Base-by-base conservation (phyloP, 2,888 invertebrate genomes). In the Drosophila tanythrix region DNA sequence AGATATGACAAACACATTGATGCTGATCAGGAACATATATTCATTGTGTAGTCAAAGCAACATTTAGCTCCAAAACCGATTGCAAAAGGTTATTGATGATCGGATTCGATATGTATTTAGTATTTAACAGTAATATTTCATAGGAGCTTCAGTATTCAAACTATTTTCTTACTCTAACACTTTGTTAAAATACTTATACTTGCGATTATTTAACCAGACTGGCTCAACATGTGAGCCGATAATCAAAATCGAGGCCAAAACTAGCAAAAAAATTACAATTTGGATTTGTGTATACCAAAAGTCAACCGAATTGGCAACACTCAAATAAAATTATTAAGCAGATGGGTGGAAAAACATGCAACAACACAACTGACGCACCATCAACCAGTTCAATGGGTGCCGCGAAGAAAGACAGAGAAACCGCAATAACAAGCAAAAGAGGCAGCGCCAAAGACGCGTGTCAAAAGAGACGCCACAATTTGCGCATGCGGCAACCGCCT, bases 401-500 rank as follows among this genome's bases (percentile, higher is more conserved):
- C 25, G 46, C 46, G 46, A 15, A 15, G 46, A 46, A 25, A 2
- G 4, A 25, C 0, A 33, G 46, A 46, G 15, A 46, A 46, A 46
- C 46, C 46, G 46, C 52, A 53, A 53, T 35, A 52, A 50, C 36
- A 51, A 56, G 43, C 35, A 35, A 52, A 4, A 50, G 36, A 11
- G 55, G 33, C 31, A 43, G 56, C 33, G 65, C 62, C 46, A 66
- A 70, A 79, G 60, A 64, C 68, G 75, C 56, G 74, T 66, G 68
- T 53, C 65, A 62, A 69, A 58, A 70, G 61, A 74, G 70, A 66
- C 59, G 60, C 52, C 56, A 57, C 67, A 68, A 74, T 74, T 71
- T 63, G 70, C 70, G 53, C 67, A 59, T 65, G 70, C 67, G 67
- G 38, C 67, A 35, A 56, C 38, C 64, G 63, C 79, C 80, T 79